Conservation (phyloP, 2,888 invertebrate species). For the Acanthosoma haemorrhoidale region DNA sequence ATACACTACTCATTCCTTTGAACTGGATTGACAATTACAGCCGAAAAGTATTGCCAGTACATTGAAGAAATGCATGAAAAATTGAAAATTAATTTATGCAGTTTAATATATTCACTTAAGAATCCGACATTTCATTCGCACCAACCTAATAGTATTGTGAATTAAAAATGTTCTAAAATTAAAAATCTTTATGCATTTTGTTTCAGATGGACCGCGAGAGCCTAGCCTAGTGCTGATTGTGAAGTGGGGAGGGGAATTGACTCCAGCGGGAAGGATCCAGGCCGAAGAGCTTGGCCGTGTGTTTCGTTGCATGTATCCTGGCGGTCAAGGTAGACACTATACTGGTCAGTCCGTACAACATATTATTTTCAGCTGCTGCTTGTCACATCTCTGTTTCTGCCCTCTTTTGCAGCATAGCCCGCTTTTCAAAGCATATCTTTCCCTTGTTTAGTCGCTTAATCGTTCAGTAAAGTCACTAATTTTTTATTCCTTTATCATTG, state of each 20-base stretch:
- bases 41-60: too few species aligned
- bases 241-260: slow-evolving; percentile 99
- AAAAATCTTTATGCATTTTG: neutral
- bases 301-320: slow-evolving; percentile 99
- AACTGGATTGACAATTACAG: too few species aligned
- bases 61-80: too few species aligned
- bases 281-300: slow-evolving; percentile 96
- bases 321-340: slow-evolving; percentile 81
- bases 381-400: slow-evolving; percentile 5
- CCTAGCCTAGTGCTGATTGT: slow-evolving; percentile 93
- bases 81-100: too few species aligned
- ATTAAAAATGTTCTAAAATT: neutral
- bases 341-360: slow-evolving; percentile 35
- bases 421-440: neutral
- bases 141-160: too few species aligned
- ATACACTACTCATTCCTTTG: too few species aligned
- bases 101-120: too few species aligned
- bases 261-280: slow-evolving; percentile 94
- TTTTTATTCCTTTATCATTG: neutral
- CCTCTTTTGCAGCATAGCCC: slow-evolving; percentile 6
- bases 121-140: too few species aligned
- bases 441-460: too few species aligned
- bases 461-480: slow-evolving; percentile 9
- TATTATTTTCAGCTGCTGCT: slow-evolving; percentile 27
- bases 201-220: slow-evolving; percentile 73